Conservation (phyloP, 1,140 invertebrate genomes). For the Telenomus remus region DNA sequence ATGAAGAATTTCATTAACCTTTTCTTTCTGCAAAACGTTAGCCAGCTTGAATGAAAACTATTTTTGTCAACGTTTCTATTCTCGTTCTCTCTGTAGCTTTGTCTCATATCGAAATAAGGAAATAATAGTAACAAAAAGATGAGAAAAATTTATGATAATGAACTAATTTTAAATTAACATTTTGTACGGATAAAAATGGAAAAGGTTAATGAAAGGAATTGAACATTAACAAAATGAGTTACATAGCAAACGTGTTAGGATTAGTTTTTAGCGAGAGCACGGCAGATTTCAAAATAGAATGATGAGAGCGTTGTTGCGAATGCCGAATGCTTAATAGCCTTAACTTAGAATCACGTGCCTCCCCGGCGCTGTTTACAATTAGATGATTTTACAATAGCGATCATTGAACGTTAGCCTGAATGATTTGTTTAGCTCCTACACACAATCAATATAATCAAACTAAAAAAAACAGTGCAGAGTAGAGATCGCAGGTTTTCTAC, state of each 20-base stretch:
- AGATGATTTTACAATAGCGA: conserved; percentile 40
- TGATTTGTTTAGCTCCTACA: conserved; percentile 46
- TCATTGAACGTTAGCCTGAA: conserved; percentile 51
- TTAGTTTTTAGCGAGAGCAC: conserved; percentile 60
- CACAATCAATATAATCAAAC: conserved; percentile 19
- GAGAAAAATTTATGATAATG: too few relatives aligned
- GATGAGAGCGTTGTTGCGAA: conserved; percentile 65
- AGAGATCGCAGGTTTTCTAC: too few relatives aligned
- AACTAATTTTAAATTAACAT: too few relatives aligned
- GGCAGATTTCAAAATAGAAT: conserved; percentile 57
- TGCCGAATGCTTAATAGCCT: conserved; percentile 70
- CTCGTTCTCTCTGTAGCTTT: background rate
- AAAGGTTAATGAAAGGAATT: conserved; percentile 35
- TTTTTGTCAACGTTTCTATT: background rate
- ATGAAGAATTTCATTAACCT: conserved; percentile 18
- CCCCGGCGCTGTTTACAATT: conserved; percentile 45
- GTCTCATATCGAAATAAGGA: too few relatives aligned
- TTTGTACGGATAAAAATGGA: background rate
- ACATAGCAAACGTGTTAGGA: conserved; percentile 58
- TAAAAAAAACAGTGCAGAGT: background rate
- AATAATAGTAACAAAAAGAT: background rate
- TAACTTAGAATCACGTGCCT: conserved; percentile 59
- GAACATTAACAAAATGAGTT: conserved; percentile 27
- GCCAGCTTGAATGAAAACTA: too few relatives aligned
- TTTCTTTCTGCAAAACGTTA: conserved; percentile 13